phyloP scores from a whole-genome alignment of 2,113 vertebrate genomes.

The Podarcis cretensis region DNA sequence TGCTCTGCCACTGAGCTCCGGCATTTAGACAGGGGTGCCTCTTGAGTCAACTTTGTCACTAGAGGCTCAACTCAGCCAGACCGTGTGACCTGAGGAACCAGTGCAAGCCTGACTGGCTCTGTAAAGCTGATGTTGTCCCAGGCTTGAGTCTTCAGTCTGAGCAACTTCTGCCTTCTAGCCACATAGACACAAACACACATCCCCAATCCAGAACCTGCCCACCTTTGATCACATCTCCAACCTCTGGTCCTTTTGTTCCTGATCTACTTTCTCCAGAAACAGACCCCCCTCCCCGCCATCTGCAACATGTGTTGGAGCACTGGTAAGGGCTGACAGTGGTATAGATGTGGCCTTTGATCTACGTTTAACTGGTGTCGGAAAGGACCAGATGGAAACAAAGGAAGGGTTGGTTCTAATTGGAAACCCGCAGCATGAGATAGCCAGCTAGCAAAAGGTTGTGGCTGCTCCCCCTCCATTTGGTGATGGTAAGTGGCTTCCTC shows the following conservation, averaged over 20 bases:
- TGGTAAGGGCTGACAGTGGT: no score
- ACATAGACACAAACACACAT: rapidly evolving
- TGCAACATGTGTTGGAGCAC: neutral
- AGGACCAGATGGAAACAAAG: neutral
- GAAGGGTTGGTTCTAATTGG: constrained; percentile 12
- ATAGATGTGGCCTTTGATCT: neutral
- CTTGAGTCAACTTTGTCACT: no score
- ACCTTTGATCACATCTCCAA: neutral
- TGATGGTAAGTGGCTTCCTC: constrained; percentile 38
- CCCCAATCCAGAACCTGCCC: neutral
- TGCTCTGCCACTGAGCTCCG: no score
- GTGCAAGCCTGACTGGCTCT: neutral
- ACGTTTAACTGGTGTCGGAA: neutral
- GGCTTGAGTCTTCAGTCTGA: neutral
- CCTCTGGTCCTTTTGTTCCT: neutral
- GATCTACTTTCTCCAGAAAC: neutral
- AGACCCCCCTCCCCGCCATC: neutral
- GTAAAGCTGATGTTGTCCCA: neutral
- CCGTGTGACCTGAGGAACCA: neutral
- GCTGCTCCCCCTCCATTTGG: constrained; percentile 11
- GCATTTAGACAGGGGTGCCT: no score
- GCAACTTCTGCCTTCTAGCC: neutral
- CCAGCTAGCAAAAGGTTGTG: constrained; percentile 15
- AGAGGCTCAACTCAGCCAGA: neutral
- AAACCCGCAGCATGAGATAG: neutral